These are phyloP conservation scores for Notarius lentiginosus DNA, from an alignment of 2,113 vertebrate species.

Conservation along the genomic window DNA sequence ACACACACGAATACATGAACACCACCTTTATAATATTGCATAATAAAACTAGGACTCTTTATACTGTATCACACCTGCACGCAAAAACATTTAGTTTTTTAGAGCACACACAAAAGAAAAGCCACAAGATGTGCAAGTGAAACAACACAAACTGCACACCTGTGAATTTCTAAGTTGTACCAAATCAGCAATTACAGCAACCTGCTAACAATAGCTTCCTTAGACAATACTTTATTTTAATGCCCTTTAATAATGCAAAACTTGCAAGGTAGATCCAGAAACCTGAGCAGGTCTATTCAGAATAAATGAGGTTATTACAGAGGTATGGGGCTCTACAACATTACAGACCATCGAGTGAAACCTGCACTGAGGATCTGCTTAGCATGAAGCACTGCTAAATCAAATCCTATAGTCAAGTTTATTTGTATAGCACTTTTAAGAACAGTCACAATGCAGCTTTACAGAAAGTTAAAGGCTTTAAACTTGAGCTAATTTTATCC, in stretches of 20 bases:
- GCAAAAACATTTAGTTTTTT: neutral
- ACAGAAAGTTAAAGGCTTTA: too few relatives aligned
- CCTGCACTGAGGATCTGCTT: neutral
- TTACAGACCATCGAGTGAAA: neutral
- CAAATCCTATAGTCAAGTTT: neutral
- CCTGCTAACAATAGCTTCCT: slow-evolving; percentile 17
- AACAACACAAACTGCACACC: slow-evolving; percentile 21
- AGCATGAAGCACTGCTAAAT: neutral
- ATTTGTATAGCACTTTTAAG: too few relatives aligned
- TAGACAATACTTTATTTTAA: slow-evolving; percentile 9
- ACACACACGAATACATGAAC: neutral
- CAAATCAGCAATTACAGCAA: slow-evolving; percentile 38
- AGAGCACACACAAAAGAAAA: neutral
- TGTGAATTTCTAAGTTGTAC: slow-evolving; percentile 16
- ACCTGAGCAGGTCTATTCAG: neutral
- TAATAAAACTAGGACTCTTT: slow-evolving; percentile 7
- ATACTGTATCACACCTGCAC: slow-evolving; percentile 27
- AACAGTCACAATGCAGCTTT: too few relatives aligned
- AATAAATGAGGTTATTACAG: slow-evolving; percentile 2
- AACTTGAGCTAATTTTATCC: too few relatives aligned
- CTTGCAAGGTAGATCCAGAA: neutral
- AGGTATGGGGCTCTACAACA: neutral
- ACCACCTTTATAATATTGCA: slow-evolving; percentile 12
- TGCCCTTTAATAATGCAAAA: neutral
- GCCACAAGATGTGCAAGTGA: neutral